Evolutionary conservation across 2,888 invertebrate species (phyloP).

Genomic region (Polyommatus icarus): DNA sequence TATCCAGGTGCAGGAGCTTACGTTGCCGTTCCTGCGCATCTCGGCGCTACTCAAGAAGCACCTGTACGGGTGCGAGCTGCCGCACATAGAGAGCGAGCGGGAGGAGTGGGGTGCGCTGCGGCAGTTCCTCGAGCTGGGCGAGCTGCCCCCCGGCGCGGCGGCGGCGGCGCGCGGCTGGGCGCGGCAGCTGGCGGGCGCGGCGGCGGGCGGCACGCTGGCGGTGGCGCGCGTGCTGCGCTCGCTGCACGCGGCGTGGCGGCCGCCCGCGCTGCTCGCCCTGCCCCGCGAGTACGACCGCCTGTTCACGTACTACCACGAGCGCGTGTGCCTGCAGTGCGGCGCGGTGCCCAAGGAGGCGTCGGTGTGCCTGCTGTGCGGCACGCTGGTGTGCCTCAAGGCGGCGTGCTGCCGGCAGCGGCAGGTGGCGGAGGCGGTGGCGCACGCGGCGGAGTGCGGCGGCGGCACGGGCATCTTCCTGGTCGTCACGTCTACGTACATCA

Average conservation of each 20-base stretch:
- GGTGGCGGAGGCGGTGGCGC: conserved; percentile 87
- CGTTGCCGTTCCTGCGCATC: conserved; percentile 91
- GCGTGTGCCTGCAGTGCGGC: conserved; percentile 93
- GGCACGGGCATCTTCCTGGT: conserved; percentile 97
- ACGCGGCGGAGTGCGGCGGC: conserved; percentile 96
- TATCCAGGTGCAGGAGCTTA: conserved; percentile 85
- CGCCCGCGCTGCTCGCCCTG: conserved; percentile 90
- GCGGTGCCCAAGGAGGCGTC: conserved; percentile 92
- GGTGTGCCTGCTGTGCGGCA: conserved; percentile 95
- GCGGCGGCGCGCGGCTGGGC: conserved; percentile 57
- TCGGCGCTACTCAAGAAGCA: conserved; percentile 91
- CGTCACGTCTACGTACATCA: conserved; percentile 96
- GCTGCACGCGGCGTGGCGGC: conserved; percentile 89
- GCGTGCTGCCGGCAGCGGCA: conserved; percentile 90
- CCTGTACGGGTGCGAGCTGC: conserved; percentile 88
- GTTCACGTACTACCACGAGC: conserved; percentile 92
- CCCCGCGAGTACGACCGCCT: conserved; percentile 94
- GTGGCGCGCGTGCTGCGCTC: conserved; percentile 85
- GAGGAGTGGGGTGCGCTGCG: conserved; percentile 89
- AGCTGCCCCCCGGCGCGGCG: conserved; percentile 45
- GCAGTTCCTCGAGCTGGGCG: conserved; percentile 86
- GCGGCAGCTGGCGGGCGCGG: conserved; percentile 55
- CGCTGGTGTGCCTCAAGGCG: conserved; percentile 94
- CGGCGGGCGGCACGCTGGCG: conserved; percentile 62
- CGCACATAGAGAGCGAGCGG: conserved; percentile 82